Conservation (phyloP, 2,113 vertebrate genomes). For the Melanostigma gelatinosum region DNA sequence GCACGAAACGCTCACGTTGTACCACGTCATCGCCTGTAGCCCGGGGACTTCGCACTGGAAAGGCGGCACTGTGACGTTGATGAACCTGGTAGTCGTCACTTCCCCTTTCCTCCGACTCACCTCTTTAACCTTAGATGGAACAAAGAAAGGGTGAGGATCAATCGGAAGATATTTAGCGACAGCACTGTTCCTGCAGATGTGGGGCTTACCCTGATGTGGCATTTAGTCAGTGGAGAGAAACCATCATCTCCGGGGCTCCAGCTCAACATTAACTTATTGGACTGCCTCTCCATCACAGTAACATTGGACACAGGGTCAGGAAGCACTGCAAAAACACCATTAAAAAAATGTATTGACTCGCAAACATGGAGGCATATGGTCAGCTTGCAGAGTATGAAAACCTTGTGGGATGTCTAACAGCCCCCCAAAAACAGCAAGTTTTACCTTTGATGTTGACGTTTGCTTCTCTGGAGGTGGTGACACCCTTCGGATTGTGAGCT, state of each 20-base stretch:
- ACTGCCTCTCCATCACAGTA: constrained; percentile 76
- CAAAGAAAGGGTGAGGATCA: not conserved
- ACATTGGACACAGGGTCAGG: constrained; percentile 77
- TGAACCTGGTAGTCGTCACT: constrained; percentile 71
- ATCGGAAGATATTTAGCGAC: rapidly evolving
- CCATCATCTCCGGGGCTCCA: constrained; percentile 92
- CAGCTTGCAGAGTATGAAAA: constrained; percentile 1
- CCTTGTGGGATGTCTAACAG: constrained; percentile 3
- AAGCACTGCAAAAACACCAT: constrained; percentile 64
- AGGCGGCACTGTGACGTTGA: constrained; percentile 84
- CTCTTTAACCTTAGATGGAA: constrained; percentile 84
- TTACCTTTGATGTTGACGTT: constrained; percentile 93
- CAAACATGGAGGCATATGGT: not conserved
- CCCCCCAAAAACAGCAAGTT: not conserved
- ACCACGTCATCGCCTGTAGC: constrained; percentile 87
- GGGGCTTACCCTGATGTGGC: constrained; percentile 86
- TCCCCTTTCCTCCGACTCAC: constrained; percentile 67
- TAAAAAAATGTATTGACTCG: not conserved
- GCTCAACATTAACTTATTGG: constrained; percentile 82
- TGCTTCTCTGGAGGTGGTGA: constrained; percentile 87
- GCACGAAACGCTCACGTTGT: constrained; percentile 90
- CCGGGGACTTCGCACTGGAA: constrained; percentile 83
- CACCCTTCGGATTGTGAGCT: constrained; percentile 90
- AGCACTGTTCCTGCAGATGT: not conserved
- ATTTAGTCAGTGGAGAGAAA: constrained; percentile 86